Conservation (phyloP, 2,888 invertebrate species). For the Lasioglossum vierecki region DNA sequence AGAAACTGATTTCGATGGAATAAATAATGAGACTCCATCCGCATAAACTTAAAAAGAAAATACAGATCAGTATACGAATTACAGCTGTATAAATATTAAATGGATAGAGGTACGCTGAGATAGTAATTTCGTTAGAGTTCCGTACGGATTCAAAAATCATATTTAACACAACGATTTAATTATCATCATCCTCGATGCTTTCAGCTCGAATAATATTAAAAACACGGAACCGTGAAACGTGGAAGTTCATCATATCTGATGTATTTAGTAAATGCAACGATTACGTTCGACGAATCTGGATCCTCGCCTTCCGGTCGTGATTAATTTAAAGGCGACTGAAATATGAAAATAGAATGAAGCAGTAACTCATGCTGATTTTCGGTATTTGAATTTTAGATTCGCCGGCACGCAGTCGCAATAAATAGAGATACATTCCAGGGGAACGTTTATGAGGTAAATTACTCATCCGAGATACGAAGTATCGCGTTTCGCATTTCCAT, state of each 20-base stretch:
- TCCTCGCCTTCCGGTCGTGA: conserved; percentile 22
- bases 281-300: background rate
- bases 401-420: conserved; percentile 25
- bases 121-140: background rate
- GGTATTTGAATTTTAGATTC: conserved; percentile 55
- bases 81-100: background rate
- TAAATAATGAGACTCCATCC: background rate
- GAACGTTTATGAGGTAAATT: conserved; percentile 53
- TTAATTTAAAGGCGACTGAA: conserved; percentile 44
- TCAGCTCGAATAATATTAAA: background rate
- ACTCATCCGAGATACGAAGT: conserved; percentile 51
- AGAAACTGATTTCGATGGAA: background rate
- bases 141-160: background rate
- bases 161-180: background rate
- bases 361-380: conserved; percentile 39
- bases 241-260: background rate
- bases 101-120: background rate
- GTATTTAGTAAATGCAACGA: background rate
- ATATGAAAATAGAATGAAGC: conserved; percentile 41
- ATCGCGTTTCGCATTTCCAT: conserved; percentile 38
- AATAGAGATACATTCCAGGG: conserved; percentile 34
- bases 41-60: background rate
- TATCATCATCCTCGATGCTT: background rate
- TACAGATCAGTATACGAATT: background rate
- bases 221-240: background rate